Percentiles rank a stretch among this genome's conserved stretches.
phyloP scores from a whole-genome alignment of 2,888 invertebrate species.

The Scotopteryx bipunctaria region DNA sequence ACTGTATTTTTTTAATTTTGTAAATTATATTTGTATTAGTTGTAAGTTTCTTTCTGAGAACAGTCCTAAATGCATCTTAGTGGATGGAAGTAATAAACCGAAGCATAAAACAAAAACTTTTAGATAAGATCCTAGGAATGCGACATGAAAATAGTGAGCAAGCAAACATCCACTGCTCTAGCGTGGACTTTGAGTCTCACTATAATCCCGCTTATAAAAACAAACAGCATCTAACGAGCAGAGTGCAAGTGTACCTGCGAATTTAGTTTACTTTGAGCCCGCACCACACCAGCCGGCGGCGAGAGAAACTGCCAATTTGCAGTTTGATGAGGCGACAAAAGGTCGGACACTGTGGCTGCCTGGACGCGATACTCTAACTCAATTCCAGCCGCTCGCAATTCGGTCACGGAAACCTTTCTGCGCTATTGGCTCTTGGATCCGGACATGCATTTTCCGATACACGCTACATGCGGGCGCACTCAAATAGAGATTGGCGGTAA shows the following conservation, averaged over 20 bases:
- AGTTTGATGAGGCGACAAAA: constrained; percentile 74
- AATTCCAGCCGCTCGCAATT: constrained; percentile 58
- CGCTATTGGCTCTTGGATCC: constrained; percentile 36
- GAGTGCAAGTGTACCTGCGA: constrained; percentile 29
- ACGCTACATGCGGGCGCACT: constrained; percentile 31
- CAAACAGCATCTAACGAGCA: constrained; percentile 34
- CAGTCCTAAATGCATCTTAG: too few relatives aligned
- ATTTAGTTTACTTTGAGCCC: constrained; percentile 24
- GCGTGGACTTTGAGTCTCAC: constrained; percentile 7
- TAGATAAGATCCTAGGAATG: not conserved
- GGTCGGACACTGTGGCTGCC: constrained; percentile 49
- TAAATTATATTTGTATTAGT: too few relatives aligned
- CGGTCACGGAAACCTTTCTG: constrained; percentile 50
- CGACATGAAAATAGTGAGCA: constrained; percentile 7
- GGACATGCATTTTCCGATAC: constrained; percentile 34
- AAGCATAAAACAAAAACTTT: constrained; percentile 5
- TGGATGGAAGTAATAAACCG: too few relatives aligned
- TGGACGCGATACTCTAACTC: constrained; percentile 55
- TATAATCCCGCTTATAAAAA: constrained; percentile 32
- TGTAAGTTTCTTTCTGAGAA: too few relatives aligned
- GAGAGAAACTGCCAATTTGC: constrained; percentile 69
- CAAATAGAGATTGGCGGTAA: constrained; percentile 22
- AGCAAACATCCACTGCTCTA: not conserved
- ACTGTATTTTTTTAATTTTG: too few relatives aligned
- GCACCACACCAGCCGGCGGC: constrained; percentile 35